phyloP scores from a whole-genome alignment of 2,797 vertebrate genomes.

The Danionella dracula region DNA sequence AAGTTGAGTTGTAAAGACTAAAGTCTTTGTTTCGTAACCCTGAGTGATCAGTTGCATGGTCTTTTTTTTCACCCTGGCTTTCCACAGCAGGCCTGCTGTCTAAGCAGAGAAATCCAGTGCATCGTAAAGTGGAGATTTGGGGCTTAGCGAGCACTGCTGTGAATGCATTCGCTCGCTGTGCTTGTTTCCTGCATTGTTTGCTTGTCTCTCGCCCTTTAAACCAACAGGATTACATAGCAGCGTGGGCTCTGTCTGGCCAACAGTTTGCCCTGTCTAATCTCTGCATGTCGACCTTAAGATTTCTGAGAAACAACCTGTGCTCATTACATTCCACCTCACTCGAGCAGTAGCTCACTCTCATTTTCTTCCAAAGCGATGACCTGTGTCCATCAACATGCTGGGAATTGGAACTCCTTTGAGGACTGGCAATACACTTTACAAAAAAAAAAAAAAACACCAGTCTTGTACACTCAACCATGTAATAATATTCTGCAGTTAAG shows the following conservation, averaged over 20 bases:
- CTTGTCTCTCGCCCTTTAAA: constrained; percentile 18
- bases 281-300: background rate
- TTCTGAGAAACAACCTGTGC: constrained; percentile 16
- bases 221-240: constrained; percentile 21
- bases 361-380: background rate
- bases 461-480: too few relatives aligned
- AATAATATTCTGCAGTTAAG: too few relatives aligned
- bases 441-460: too few relatives aligned
- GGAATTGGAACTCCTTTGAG: background rate
- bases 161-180: constrained; percentile 4
- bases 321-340: background rate
- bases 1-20: background rate
- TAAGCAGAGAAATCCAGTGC: constrained; percentile 7
- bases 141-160: constrained; percentile 9
- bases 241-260: constrained; percentile 9
- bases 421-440: background rate
- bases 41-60: background rate
- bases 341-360: background rate
- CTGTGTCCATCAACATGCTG: constrained; percentile 14
- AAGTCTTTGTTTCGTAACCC: background rate
- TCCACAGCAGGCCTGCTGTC: background rate
- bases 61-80: background rate
- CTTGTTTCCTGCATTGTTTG: constrained; percentile 24
- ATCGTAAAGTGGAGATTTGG: constrained; percentile 14
- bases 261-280: constrained; percentile 7